Percentiles rank a stretch among this genome's conserved stretches.
These are phyloP conservation scores for Edolisoma coerulescens DNA, from an alignment of 2,113 vertebrate genomes.

Conservation along the genomic window DNA sequence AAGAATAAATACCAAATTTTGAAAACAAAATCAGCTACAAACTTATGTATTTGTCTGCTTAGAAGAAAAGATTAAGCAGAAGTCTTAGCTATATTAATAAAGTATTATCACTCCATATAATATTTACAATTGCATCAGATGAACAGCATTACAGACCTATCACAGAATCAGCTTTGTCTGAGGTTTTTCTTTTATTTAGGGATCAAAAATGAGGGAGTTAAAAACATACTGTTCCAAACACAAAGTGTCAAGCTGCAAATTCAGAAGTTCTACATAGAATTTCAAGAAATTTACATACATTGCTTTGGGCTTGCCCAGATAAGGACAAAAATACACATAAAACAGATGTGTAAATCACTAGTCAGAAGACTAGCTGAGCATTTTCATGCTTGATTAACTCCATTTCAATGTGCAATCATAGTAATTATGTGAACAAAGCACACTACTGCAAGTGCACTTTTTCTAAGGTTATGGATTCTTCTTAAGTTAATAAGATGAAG, in stretches of 20 bases:
- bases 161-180: neutral
- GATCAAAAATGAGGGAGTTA: neutral
- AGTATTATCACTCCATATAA: neutral
- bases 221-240: neutral
- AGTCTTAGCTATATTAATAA: neutral
- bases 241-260: neutral
- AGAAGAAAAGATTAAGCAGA: neutral
- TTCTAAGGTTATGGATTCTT: neutral
- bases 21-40: neutral
- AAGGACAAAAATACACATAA: neutral
- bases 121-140: neutral
- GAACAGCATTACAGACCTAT: neutral
- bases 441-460: neutral
- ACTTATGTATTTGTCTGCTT: neutral
- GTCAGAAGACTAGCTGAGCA: neutral
- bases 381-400: slow-evolving; percentile 22
- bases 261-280: neutral
- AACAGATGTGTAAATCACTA: neutral
- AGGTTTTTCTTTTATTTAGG: neutral
- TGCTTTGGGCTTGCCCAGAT: neutral
- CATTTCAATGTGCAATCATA: neutral
- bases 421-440: slow-evolving; percentile 18
- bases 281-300: neutral
- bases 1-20: neutral
- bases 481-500: neutral